Evolutionary conservation across 2,113 vertebrate species (phyloP), one percentile per base, ranked within the genome.

Genomic region (Orthonyx spaldingii): DNA sequence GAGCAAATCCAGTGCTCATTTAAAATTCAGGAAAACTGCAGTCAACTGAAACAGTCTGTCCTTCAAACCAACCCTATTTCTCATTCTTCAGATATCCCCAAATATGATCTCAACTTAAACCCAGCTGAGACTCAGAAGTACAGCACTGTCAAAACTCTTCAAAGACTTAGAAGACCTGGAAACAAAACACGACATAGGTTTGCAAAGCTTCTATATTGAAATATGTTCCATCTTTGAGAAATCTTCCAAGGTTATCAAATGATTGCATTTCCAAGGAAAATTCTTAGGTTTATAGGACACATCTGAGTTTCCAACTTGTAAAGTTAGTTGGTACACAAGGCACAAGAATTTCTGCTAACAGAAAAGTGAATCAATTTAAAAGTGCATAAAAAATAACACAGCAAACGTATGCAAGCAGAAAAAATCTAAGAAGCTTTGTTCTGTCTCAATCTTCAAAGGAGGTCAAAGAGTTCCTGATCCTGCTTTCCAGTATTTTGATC

Each of bases 1-100:
- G 23, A 33, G 16, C 0, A 7, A 90, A 83, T 44, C 72, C 33
- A 55, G 28, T 0, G 10, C 56, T 66, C 0, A 0, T 14, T n/a
- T 74, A 55, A 77, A 86, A 76, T 28, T 47, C 16, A 32, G 19
- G 16, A 65, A 63, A 65, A 80, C 17, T 35, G n/a, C 6, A 42
- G 26, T 41, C 24, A 59, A 52, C 44, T 85, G 55, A 82, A 95
- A 85, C 11, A 61, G 28, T n/a, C 33, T 69, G 41, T 52, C 74
- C 22, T 64, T 42, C n/a, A 72, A 68, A 93, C 28, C 53, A 92
- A 72, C 20, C 6, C 37, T 30, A 9, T 41, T 84, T 71, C 65
- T 84, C 24, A 6, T 50, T 80, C 77, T 89, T 71, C 69, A 53
- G 57, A 68, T 60, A 82, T 65, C 41, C 52, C 37, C n/a, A 84